phyloP scores from a whole-genome alignment of 1,140 invertebrate genomes.

The Papilio aristodemus region DNA sequence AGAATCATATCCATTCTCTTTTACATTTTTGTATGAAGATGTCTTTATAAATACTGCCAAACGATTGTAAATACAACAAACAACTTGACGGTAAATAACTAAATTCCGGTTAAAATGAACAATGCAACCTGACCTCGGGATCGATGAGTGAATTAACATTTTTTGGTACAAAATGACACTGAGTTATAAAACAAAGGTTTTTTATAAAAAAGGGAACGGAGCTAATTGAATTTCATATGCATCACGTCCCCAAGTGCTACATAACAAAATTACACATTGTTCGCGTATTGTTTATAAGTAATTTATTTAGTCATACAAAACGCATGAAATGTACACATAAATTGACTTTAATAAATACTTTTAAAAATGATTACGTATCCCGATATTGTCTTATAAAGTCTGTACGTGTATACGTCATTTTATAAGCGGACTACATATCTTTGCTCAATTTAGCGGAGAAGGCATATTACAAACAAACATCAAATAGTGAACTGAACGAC shows the following conservation, averaged over 20 bases:
- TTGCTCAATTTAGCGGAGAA: too few species aligned
- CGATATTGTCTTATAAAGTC: neutral
- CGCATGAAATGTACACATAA: neutral
- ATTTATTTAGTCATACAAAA: neutral
- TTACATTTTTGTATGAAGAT: too few species aligned
- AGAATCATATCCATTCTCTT: too few species aligned
- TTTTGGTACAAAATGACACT: neutral
- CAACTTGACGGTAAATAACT: neutral
- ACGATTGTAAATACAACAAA: too few species aligned
- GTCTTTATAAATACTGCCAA: too few species aligned
- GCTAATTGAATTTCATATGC: slow-evolving; percentile 1
- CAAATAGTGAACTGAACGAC: too few species aligned
- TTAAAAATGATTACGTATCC: neutral
- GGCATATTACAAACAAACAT: too few species aligned
- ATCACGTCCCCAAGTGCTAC: neutral
- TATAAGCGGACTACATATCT: too few species aligned
- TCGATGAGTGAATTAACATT: neutral
- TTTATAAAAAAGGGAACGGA: neutral
- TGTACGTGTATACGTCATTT: too few species aligned
- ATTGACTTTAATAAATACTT: neutral
- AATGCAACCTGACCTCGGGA: slow-evolving; percentile 1
- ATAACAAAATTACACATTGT: slow-evolving; percentile 5
- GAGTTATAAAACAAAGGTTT: slow-evolving; percentile 7
- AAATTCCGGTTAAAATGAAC: neutral
- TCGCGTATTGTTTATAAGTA: neutral